These are phyloP conservation scores for Enteromius mattozi DNA, from an alignment of 2,797 vertebrate genomes.

Conservation along the genomic window DNA sequence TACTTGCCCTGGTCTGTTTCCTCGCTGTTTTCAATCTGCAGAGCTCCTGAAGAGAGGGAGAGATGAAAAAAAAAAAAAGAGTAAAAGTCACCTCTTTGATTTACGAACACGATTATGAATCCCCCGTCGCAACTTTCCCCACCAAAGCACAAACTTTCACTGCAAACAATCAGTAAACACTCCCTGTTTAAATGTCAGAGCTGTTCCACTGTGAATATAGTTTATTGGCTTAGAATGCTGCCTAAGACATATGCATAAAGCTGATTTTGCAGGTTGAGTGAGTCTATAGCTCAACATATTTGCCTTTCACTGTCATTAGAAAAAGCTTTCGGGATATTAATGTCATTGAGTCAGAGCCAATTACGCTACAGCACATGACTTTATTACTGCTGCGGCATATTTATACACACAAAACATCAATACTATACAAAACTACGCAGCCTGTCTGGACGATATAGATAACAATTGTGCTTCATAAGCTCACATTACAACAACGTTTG, in stretches of 20 bases:
- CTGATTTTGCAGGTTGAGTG: slow-evolving; percentile 67
- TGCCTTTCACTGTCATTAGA: slow-evolving; percentile 54
- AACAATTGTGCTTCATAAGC: not conserved
- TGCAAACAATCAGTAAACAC: slow-evolving; percentile 47
- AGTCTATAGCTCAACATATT: slow-evolving; percentile 64
- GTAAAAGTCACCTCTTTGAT: slow-evolving; percentile 35
- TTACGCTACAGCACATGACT: slow-evolving; percentile 61
- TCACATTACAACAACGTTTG: not conserved
- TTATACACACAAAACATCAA: slow-evolving; percentile 48
- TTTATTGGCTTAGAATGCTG: slow-evolving; percentile 53
- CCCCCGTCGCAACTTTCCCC: slow-evolving; percentile 23
- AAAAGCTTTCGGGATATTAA: slow-evolving; percentile 48
- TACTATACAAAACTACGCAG: slow-evolving; percentile 33
- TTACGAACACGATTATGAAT: slow-evolving; percentile 47
- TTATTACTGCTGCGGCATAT: slow-evolving; percentile 54
- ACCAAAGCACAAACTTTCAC: slow-evolving; percentile 6
- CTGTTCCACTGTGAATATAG: slow-evolving; percentile 55
- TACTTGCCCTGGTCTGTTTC: slow-evolving; percentile 84
- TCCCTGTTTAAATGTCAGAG: slow-evolving; percentile 47
- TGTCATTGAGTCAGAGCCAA: slow-evolving; percentile 60
- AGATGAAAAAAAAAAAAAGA: slow-evolving; percentile 1
- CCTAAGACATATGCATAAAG: slow-evolving; percentile 59
- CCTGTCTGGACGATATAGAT: slow-evolving; percentile 37
- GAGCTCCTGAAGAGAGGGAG: slow-evolving; percentile 72
- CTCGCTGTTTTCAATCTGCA: slow-evolving; percentile 83